These are phyloP conservation scores for Cephonodes hylas DNA, from an alignment of 2,888 invertebrate genomes.

Conservation along the genomic window DNA sequence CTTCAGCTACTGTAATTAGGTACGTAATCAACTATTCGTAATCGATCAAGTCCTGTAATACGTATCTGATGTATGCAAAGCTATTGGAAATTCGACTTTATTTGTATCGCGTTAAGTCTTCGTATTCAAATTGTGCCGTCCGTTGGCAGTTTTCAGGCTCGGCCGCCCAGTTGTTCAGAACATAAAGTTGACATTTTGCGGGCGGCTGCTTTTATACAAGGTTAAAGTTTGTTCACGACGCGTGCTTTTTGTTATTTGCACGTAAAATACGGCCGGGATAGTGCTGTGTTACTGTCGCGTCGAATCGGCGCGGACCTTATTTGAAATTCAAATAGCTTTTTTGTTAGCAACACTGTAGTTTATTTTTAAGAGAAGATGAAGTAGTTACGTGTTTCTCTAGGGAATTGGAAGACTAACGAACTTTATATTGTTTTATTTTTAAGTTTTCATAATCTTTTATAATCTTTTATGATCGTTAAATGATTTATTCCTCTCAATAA, in stretches of 20 bases:
- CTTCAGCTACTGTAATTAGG: conserved; percentile 59
- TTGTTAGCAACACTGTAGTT: neutral
- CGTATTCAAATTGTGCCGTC: conserved; percentile 23
- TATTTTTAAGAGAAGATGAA: neutral
- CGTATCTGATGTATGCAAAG: conserved; percentile 17
- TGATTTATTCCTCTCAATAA: too few species aligned
- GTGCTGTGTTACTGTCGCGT: neutral
- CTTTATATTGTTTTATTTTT: neutral
- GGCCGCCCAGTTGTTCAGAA: conserved; percentile 30
- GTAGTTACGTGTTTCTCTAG: neutral
- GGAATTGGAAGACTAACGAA: neutral
- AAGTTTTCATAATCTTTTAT: too few species aligned
- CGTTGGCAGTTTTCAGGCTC: conserved; percentile 27
- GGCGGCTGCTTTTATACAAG: conserved; percentile 34
- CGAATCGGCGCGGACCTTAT: neutral
- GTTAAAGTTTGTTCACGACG: conserved; percentile 37
- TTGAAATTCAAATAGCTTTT: conserved; percentile 1
- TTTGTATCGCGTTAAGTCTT: conserved; percentile 29
- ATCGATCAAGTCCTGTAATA: conserved; percentile 49
- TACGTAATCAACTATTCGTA: conserved; percentile 60
- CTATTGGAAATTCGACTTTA: conserved; percentile 41
- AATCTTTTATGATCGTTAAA: too few species aligned
- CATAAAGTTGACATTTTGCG: conserved; percentile 47
- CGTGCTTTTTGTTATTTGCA: conserved; percentile 50
- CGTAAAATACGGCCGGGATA: conserved; percentile 48